These are phyloP conservation scores for Clupea harengus DNA, from an alignment of 2,113 vertebrate species.

Conservation along the genomic window DNA sequence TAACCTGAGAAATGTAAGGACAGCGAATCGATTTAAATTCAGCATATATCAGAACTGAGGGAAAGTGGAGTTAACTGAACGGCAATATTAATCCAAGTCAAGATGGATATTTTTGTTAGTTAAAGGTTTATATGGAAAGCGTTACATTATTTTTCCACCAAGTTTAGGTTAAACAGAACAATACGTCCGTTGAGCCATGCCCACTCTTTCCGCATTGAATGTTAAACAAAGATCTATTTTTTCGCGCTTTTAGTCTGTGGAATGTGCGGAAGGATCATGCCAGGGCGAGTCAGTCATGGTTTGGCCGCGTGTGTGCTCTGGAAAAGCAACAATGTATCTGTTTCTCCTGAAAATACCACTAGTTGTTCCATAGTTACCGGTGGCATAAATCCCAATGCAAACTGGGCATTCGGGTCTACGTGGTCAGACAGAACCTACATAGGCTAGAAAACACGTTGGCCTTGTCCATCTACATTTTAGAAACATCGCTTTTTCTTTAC, in stretches of 20 bases:
- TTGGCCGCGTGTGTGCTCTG: constrained; percentile 67
- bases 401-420: constrained; percentile 12
- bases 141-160: not conserved
- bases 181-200: not conserved
- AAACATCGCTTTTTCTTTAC: constrained; percentile 44
- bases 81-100: not conserved
- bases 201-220: constrained; percentile 19
- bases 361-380: constrained; percentile 50
- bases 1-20: not conserved
- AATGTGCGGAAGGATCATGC: constrained; percentile 72
- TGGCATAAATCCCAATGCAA: constrained; percentile 55
- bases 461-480: constrained; percentile 17
- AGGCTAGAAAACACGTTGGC: not conserved
- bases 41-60: not conserved
- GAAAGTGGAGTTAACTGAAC: not conserved
- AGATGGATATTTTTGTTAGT: not conserved
- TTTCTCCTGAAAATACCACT: constrained; percentile 51
- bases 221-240: constrained; percentile 62
- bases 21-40: not conserved
- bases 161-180: not conserved
- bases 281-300: constrained; percentile 52
- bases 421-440: not conserved
- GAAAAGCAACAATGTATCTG: constrained; percentile 72
- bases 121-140: not conserved
- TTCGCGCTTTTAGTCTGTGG: constrained; percentile 71